A percentile compares a stretch with the other conserved stretches of the same genome.
Evolutionary conservation across 2,888 invertebrate species (phyloP).

Genomic region (Copidosoma aretas): DNA sequence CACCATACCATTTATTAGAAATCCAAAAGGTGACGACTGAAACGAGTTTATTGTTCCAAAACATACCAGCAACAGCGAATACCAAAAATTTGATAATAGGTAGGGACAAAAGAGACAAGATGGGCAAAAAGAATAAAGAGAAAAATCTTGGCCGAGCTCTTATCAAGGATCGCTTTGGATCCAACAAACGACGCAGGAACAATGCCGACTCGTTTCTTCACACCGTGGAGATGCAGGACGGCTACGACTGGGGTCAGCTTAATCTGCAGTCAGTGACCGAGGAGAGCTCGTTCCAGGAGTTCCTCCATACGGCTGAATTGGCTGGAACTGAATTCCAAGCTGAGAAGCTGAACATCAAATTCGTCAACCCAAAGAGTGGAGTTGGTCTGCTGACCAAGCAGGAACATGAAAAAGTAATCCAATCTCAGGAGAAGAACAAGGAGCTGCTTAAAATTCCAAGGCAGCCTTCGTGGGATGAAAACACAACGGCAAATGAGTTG

Average conservation of each 20-base stretch:
- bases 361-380: conserved; percentile 71
- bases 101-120: conserved; percentile 53
- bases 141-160: conserved; percentile 71
- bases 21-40: too few relatives aligned
- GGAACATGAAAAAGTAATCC: conserved; percentile 66
- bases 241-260: conserved; percentile 87
- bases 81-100: too few relatives aligned
- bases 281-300: conserved; percentile 95
- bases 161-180: conserved; percentile 78
- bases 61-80: too few relatives aligned
- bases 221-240: conserved; percentile 87
- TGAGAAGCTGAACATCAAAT: conserved; percentile 85
- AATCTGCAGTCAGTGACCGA: conserved; percentile 94
- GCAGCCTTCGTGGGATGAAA: conserved; percentile 81
- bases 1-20: too few relatives aligned
- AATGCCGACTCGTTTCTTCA: conserved; percentile 70
- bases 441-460: conserved; percentile 81
- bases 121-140: conserved; percentile 78
- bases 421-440: conserved; percentile 68
- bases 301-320: conserved; percentile 91
- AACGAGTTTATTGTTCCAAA: too few relatives aligned
- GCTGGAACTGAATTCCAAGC: conserved; percentile 94
- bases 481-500: conserved; percentile 81
- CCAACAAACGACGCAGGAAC: conserved; percentile 69
- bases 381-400: conserved; percentile 69